Evolutionary conservation across 1,140 invertebrate species (phyloP).

Genomic region (Plectus sambesii): DNA sequence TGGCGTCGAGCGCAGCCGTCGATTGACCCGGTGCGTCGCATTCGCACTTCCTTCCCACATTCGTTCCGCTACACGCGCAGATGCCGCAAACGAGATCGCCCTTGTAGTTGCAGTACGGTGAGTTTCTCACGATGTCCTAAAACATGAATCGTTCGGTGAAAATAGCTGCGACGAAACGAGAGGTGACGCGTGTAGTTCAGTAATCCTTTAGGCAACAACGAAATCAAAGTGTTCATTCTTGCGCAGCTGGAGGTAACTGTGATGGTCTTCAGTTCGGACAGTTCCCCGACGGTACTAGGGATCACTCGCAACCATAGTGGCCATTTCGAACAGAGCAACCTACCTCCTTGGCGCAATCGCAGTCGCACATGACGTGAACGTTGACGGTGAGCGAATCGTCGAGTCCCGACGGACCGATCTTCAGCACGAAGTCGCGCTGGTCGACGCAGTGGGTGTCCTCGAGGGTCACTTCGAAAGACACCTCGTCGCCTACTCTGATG

Average conservation of each 20-base stretch:
- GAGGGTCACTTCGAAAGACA: slow-evolving; percentile 52
- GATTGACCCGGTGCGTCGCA: slow-evolving; percentile 54
- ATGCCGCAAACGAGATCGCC: slow-evolving; percentile 64
- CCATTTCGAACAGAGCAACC: too few species aligned
- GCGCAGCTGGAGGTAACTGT: too few species aligned
- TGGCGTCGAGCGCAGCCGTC: slow-evolving; percentile 40
- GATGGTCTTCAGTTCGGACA: too few species aligned
- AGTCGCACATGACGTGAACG: slow-evolving; percentile 51
- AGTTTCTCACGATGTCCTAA: too few species aligned
- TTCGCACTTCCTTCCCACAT: slow-evolving; percentile 73
- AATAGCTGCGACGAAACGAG: too few species aligned
- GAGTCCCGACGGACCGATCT: slow-evolving; percentile 50
- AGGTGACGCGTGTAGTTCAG: too few species aligned
- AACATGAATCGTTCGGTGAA: too few species aligned
- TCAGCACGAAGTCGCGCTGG: slow-evolving; percentile 55
- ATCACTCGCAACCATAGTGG: too few species aligned
- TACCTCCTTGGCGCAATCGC: slow-evolving; percentile 48
- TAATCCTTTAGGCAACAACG: too few species aligned
- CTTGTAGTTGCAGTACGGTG: slow-evolving; percentile 33
- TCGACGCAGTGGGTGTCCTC: slow-evolving; percentile 53
- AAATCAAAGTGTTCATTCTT: too few species aligned
- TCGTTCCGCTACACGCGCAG: slow-evolving; percentile 65
- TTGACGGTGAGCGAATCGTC: slow-evolving; percentile 47
- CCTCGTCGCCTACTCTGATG: slow-evolving; percentile 63
- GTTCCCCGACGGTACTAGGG: too few species aligned